Conservation (phyloP, 2,113 vertebrate species). For the Halichoeres trimaculatus region DNA sequence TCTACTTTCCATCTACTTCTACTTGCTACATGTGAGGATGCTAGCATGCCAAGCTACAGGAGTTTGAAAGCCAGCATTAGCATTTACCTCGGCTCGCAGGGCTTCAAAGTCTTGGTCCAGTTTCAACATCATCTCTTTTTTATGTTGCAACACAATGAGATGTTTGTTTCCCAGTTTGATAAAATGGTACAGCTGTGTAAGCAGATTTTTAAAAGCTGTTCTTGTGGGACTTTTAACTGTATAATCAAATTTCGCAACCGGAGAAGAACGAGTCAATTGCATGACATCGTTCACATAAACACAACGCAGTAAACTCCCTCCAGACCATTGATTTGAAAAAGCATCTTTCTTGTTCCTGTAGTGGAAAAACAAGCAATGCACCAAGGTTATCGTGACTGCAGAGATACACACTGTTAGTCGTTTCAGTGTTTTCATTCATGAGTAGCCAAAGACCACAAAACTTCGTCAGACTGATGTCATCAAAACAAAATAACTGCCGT, state of each 20-base stretch:
- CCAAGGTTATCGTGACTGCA: background rate
- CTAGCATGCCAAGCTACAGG: background rate
- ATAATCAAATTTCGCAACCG: background rate
- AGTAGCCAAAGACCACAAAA: background rate
- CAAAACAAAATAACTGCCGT: conserved; percentile 9
- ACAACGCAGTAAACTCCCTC: background rate
- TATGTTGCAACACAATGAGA: background rate
- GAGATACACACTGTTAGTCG: background rate
- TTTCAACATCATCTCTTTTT: background rate
- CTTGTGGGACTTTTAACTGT: background rate
- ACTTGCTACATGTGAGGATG: background rate
- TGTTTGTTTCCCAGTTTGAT: background rate
- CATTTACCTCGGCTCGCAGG: background rate
- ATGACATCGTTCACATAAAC: background rate
- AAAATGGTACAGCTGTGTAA: background rate
- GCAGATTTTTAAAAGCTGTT: conserved; percentile 3
- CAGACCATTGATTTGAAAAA: conserved; percentile 8
- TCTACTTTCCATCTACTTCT: no score
- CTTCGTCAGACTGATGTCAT: conserved; percentile 19
- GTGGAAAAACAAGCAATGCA: background rate
- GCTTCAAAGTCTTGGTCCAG: background rate
- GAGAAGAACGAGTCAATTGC: conserved; percentile 3
- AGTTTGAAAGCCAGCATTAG: background rate
- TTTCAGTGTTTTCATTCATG: background rate
- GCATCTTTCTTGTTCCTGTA: background rate